Evolutionary conservation across 2,113 vertebrate genomes (phyloP).

Genomic region (Myocastor coypus): DNA sequence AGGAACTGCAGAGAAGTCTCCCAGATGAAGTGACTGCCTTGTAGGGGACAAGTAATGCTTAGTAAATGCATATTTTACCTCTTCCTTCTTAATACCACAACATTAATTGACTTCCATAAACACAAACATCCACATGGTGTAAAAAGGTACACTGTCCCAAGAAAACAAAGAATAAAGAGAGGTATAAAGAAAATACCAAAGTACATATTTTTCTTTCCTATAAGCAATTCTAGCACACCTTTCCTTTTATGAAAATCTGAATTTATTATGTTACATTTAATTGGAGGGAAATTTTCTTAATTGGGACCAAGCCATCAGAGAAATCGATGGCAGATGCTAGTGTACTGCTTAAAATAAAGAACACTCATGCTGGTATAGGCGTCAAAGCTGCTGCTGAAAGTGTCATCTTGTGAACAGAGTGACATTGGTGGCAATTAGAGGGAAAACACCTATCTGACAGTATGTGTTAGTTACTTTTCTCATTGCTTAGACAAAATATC

Average conservation of each 20-base stretch:
- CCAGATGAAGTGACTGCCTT: background rate
- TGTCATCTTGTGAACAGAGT: slow-evolving; percentile 52
- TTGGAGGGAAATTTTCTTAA: slow-evolving; percentile 16
- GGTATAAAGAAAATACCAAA: background rate
- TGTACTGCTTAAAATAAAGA: background rate
- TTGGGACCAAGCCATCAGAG: background rate
- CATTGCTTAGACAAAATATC: background rate
- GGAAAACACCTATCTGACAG: slow-evolving; percentile 8
- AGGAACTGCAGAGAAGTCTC: background rate
- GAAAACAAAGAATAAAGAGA: background rate
- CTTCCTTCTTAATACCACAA: background rate
- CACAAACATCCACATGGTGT: background rate
- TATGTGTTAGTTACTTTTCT: background rate
- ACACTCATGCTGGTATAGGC: background rate
- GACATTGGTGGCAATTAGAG: slow-evolving; percentile 17
- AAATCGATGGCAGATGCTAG: background rate
- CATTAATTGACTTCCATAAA: background rate
- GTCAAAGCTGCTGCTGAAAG: background rate
- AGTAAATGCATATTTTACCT: background rate
- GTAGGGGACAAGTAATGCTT: background rate
- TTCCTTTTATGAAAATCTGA: background rate
- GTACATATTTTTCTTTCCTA: background rate
- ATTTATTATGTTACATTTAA: background rate
- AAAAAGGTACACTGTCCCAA: background rate
- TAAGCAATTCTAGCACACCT: background rate